A percentile compares a stretch with the other conserved stretches of the same genome.
These are phyloP conservation scores for Drosophila orosa DNA, from an alignment of 1,140 invertebrate species.

Conservation along the genomic window DNA sequence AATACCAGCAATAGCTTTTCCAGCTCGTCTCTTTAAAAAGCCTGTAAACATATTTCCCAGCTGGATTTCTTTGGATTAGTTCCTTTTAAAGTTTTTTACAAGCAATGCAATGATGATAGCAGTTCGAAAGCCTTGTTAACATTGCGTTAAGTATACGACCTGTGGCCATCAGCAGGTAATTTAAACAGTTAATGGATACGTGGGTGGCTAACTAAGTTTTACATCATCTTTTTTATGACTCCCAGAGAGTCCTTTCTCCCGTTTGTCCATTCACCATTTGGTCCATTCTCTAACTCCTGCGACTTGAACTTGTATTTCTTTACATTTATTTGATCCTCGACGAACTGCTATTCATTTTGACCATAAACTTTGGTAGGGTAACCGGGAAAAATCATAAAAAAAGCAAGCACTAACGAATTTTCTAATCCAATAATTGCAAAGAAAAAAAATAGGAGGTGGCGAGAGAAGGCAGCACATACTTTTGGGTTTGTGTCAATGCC, in stretches of 20 bases:
- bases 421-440: conserved; percentile 73
- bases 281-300: background rate
- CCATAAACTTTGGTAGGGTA: conserved; percentile 25
- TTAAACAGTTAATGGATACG: conserved; percentile 16
- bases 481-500: conserved; percentile 72
- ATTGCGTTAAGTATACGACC: conserved; percentile 35
- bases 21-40: background rate
- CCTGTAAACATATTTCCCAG: background rate
- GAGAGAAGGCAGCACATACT: conserved; percentile 33
- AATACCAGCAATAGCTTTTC: background rate
- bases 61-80: conserved; percentile 7
- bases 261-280: conserved; percentile 15
- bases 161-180: conserved; percentile 24
- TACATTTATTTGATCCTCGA: conserved; percentile 16
- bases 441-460: conserved; percentile 4
- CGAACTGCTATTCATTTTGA: conserved; percentile 5
- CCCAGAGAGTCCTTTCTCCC: conserved; percentile 15
- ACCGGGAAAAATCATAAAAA: conserved; percentile 27
- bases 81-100: conserved; percentile 37
- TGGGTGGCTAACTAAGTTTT: conserved; percentile 22
- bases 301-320: conserved; percentile 29
- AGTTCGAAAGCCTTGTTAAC: conserved; percentile 31
- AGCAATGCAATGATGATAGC: conserved; percentile 60
- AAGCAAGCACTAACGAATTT: conserved; percentile 56
- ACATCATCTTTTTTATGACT: conserved; percentile 26